Evolutionary conservation across 2,888 invertebrate species (phyloP), one percentile per base, ranked within the genome.

Genomic region (Celastrina argiolus): DNA sequence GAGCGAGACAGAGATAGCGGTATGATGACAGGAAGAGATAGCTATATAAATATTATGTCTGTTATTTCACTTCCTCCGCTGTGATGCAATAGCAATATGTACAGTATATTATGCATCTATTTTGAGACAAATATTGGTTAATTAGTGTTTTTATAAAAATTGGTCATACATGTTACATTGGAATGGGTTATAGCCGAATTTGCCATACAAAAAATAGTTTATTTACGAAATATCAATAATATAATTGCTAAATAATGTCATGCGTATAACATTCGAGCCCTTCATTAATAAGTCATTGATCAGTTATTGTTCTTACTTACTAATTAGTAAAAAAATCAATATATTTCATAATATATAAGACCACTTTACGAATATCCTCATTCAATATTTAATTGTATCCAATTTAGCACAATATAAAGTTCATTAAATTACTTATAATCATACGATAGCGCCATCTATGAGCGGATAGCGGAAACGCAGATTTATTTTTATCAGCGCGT

Each of bases 51-150:
- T 89, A 90, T 91, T 91, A 87, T 89, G 90, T 83, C 87, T 88
- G 87, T 86, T 88, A 88, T 87, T 91, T 88, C 88, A 89, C 85
- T 91, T 91, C 91, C 91, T 90, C 79, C 78, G 87, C 78, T 89
- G 87, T 91, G 91, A 91, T 90, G 91, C 91, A 91, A 90, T 83
- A 84, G 78, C 77, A 82, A 85, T 87, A 85, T 87, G 84, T 83
- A 84, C 84, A 80, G 86, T 87, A 76, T 75, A 67, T 59, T 68
- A 76, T 73, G 74, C 79, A 81, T 84, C 83, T 87, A 87, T 88
- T 88, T 87, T 83, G 78, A 89, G 87, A 87, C 81, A 87, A 87
- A 84, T 81, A 81, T 81, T 74, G 72, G 77, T 80, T 82, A 82
- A 83, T 81, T 80, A 79, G 78, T 75, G 69, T 69, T 75, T 75